phyloP scores from a whole-genome alignment of 2,113 vertebrate species.

The Mormyrus iriodes region DNA sequence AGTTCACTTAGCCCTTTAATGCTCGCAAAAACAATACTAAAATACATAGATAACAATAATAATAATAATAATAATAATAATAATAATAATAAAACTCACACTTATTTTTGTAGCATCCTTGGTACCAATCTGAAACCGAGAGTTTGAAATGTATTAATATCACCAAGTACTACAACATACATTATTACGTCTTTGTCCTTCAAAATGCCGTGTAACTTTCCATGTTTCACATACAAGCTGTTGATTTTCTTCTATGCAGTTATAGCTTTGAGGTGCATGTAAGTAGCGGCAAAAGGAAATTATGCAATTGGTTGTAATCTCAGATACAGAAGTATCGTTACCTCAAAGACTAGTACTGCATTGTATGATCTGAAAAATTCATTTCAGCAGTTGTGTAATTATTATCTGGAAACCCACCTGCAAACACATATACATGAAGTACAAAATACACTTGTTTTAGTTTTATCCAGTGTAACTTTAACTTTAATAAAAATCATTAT shows the following conservation, averaged over 20 bases:
- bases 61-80: background rate
- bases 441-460: background rate
- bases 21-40: too few relatives aligned
- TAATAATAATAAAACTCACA: conserved; percentile 67
- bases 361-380: background rate
- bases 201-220: background rate
- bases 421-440: background rate
- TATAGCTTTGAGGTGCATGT: background rate
- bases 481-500: background rate
- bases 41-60: too few relatives aligned
- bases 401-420: background rate
- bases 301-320: background rate
- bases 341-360: background rate
- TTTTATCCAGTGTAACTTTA: background rate
- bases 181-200: background rate
- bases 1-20: too few relatives aligned
- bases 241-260: background rate
- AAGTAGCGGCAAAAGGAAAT: background rate
- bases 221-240: background rate
- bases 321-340: background rate
- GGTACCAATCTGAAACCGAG: conserved; percentile 64
- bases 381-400: background rate
- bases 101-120: conserved; percentile 92
- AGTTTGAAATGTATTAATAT: conserved; percentile 23
- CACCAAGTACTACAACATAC: background rate